Percentiles rank a stretch among this genome's conserved stretches.
Evolutionary conservation across 23 tunicate genomes (phyloP).

Genomic region (Phallusia fumigata): DNA sequence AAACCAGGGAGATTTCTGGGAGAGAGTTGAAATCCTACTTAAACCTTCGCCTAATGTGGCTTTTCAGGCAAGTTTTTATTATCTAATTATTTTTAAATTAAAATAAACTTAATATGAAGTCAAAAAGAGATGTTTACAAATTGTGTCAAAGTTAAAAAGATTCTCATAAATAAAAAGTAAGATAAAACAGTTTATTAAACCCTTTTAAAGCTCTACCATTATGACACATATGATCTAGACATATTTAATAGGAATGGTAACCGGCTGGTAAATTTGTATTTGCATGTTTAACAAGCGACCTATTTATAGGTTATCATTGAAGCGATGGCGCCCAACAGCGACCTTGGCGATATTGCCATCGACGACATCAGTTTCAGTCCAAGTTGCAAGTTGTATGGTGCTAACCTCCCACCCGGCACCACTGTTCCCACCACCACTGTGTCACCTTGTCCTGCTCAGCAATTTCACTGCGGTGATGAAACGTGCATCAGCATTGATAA

Average conservation of each 20-base stretch:
- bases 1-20: conserved; percentile 60
- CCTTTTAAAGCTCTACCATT: no score
- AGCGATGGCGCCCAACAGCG: conserved; percentile 64
- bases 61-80: conserved; percentile 88
- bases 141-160: no score
- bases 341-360: conserved; percentile 78
- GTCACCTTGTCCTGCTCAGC: conserved; percentile 72
- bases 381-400: conserved; percentile 31
- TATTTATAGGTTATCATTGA: conserved; percentile 76
- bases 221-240: no score
- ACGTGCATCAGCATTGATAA: conserved; percentile 47
- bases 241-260: no score
- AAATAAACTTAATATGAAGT: no score
- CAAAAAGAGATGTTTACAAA: no score
- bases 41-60: conserved; percentile 22
- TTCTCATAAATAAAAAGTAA: no score
- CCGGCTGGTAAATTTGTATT: no score
- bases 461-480: conserved; percentile 93
- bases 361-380: conserved; percentile 80
- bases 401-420: conserved; percentile 82
- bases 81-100: no score
- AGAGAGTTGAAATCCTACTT: conserved; percentile 23
- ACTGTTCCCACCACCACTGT: conserved; percentile 70
- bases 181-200: no score
- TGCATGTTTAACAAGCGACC: no score